Conservation (phyloP, 2,113 vertebrate genomes). For the Poeciliopsis occidentalis region DNA sequence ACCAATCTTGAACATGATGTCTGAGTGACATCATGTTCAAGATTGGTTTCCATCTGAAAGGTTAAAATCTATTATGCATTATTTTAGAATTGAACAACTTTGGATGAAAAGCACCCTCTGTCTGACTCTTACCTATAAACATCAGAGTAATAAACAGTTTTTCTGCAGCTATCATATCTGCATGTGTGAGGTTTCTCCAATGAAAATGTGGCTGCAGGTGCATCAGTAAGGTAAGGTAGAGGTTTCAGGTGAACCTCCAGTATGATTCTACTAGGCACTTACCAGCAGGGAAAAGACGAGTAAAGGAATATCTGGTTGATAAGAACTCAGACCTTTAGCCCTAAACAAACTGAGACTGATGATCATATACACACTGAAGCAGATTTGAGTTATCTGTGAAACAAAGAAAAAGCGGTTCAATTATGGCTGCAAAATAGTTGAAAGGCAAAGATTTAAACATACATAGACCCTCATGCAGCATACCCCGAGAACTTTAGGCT, state of each 20-base stretch:
- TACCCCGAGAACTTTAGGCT: slow-evolving; percentile 80
- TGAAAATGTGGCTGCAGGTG: too few species aligned
- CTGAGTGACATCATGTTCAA: too few species aligned
- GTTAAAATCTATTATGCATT: too few species aligned
- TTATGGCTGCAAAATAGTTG: background rate
- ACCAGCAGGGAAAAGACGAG: slow-evolving; percentile 58
- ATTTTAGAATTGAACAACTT: too few species aligned
- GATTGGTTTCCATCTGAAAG: too few species aligned
- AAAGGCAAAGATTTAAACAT: background rate
- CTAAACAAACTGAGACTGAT: slow-evolving; percentile 4
- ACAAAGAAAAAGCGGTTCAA: background rate
- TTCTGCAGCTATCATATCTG: too few species aligned
- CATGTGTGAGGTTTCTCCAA: too few species aligned
- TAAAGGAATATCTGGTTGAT: rapidly evolving
- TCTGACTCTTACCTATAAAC: too few species aligned
- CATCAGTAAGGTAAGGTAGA: background rate
- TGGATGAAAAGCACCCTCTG: too few species aligned
- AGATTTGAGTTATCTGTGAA: slow-evolving; percentile 74
- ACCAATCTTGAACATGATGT: too few species aligned
- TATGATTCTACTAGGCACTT: slow-evolving; percentile 25
- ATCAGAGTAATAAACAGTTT: too few species aligned
- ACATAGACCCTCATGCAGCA: background rate
- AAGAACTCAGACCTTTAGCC: rapidly evolving
- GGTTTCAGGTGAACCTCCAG: too few species aligned
- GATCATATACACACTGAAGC: slow-evolving; percentile 58